Base-by-base conservation (phyloP, 2,113 vertebrate genomes). In the Loxodonta africana region DNA sequence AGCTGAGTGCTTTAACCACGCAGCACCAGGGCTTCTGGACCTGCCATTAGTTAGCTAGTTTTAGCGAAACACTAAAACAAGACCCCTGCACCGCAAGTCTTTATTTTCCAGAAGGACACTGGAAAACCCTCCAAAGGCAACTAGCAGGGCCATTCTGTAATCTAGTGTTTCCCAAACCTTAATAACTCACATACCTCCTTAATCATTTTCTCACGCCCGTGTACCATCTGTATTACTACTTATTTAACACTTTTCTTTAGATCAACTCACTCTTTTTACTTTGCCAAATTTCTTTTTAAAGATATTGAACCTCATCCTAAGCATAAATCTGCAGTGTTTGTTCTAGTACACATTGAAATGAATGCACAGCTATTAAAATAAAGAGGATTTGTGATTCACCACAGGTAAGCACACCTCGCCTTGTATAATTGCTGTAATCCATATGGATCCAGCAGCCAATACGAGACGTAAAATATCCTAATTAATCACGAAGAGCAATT, bases 401-500 rank as follows among this genome's bases (percentile, higher is more conserved):
- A 12, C 2, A 14, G 41, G 53, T 7, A 57, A 90, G n/a, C 46
- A 63, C 30, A 71, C 30, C 73, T 73, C 23, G 7, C 12, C 76
- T 63, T 67, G 25, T 71, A 23, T 41, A 87, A 91, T 9, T 69
- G 69, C 88, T 90, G 17, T 37, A 93, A 74, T 90, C 69, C 14
- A 60, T 3, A 30, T 17, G 46, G 87, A 91, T 41, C 46, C 28
- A 48, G 28, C 37, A 46, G 33, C 5, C n/a, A 92, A 83, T 73
- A 91, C 37, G 15, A 84, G 60, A 23, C 91, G 9, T 8, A 81
- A 94, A 92, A 77, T 53, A 17, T 23, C 86, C 62, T 91, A 84
- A 94, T 89, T 93, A 91, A 87, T 87, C 63, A 85, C n/a, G 63
- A 21, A 60, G 44, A 91, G 37, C 30, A 96, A 87, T 86, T 73